Evolutionary conservation across 1,140 invertebrate genomes (phyloP).

Genomic region (Leptoteleia sp.): DNA sequence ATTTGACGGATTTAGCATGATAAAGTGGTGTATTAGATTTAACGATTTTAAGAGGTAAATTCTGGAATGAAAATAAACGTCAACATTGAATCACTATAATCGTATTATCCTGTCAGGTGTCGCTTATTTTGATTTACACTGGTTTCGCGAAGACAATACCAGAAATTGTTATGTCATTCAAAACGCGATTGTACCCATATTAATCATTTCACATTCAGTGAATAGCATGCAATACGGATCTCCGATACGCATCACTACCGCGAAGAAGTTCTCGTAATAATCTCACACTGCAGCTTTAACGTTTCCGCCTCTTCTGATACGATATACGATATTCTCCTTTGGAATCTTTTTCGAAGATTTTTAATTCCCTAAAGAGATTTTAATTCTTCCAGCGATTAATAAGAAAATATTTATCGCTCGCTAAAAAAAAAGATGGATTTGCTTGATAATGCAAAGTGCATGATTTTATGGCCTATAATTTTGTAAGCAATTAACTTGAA

Average conservation of each 20-base stretch:
- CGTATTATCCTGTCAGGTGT: slow-evolving; percentile 32
- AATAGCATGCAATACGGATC: slow-evolving; percentile 39
- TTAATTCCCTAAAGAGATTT: background rate
- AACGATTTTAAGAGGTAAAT: too few relatives aligned
- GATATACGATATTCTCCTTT: background rate
- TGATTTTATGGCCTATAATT: too few relatives aligned
- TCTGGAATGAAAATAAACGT: background rate
- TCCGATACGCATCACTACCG: slow-evolving; percentile 36
- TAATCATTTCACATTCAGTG: slow-evolving; percentile 54
- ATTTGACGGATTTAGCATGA: too few relatives aligned
- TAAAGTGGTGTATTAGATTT: too few relatives aligned
- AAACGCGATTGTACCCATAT: slow-evolving; percentile 39
- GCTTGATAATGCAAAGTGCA: too few relatives aligned
- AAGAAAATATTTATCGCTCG: too few relatives aligned
- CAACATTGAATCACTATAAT: slow-evolving; percentile 16
- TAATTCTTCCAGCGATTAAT: too few relatives aligned
- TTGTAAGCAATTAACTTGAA: too few relatives aligned
- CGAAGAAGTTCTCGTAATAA: slow-evolving; percentile 42
- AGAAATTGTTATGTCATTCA: slow-evolving; percentile 51
- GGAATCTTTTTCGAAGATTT: background rate
- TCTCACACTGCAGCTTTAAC: slow-evolving; percentile 20
- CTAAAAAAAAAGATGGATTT: too few relatives aligned
- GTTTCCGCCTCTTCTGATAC: slow-evolving; percentile 28
- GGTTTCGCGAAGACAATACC: slow-evolving; percentile 36
- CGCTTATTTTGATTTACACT: slow-evolving; percentile 39